These are phyloP conservation scores for Rosalia funebris DNA, from an alignment of 2,888 invertebrate genomes.

Conservation along the genomic window DNA sequence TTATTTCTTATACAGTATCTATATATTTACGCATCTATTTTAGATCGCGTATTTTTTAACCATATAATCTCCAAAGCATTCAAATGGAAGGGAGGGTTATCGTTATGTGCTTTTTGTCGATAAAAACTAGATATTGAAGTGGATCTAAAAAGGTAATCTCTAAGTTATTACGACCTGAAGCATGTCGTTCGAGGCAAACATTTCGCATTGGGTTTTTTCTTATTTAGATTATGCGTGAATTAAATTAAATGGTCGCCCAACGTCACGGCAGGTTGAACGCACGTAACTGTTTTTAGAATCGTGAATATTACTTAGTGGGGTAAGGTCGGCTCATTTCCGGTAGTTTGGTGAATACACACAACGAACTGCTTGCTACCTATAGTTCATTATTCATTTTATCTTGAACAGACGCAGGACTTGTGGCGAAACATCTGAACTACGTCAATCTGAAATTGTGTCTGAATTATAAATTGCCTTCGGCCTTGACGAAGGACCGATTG, in stretches of 20 bases:
- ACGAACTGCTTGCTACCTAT: background rate
- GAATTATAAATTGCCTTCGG: background rate
- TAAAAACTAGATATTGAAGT: too few relatives aligned
- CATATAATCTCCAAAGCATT: too few relatives aligned
- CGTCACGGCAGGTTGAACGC: slow-evolving; percentile 46
- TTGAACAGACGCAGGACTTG: background rate
- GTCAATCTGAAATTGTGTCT: background rate
- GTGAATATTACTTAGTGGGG: slow-evolving; percentile 48
- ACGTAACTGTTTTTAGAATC: slow-evolving; percentile 48
- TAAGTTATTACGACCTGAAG: too few relatives aligned
- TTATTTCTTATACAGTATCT: too few relatives aligned
- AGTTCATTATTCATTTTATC: background rate
- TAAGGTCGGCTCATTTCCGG: slow-evolving; percentile 50
- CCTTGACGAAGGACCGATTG: background rate
- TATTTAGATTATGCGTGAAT: slow-evolving; percentile 6
- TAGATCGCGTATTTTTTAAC: too few relatives aligned
- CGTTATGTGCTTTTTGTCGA: too few relatives aligned
- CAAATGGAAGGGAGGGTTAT: too few relatives aligned
- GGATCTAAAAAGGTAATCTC: too few relatives aligned
- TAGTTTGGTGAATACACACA: slow-evolving; percentile 27
- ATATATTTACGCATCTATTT: too few relatives aligned
- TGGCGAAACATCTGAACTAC: background rate
- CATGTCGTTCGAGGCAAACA: too few relatives aligned
- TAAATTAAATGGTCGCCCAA: slow-evolving; percentile 29
- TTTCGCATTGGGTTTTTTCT: slow-evolving; percentile 8